Base-by-base conservation (phyloP, 2,797 vertebrate genomes). In the Danio choprae region DNA sequence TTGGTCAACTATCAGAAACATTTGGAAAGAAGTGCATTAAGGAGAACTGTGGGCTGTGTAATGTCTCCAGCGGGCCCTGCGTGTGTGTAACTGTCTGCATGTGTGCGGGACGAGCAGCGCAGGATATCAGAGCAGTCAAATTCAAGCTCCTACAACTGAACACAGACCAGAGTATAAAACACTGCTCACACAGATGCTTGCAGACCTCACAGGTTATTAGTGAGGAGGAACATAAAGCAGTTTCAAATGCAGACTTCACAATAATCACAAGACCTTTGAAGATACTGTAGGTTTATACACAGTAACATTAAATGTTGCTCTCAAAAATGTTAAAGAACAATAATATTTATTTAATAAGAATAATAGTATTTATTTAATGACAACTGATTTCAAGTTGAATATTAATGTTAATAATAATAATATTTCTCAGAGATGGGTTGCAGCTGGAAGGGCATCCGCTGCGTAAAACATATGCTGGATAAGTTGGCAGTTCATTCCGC, bases 41-140 rank as follows among this genome's bases (percentile, higher is more conserved):
- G 77, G 6, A 63, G 53, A 15, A 67, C 38, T 36, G 55, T 71
- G 63, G 60, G 65, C 48, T 50, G 50, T 62, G 65, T 81, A 72
- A 81, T 83, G 41, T 80, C 29, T 84, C 60, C 74, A 62, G 74
- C n/a, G 41, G 81, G 53, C 44, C 69, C 65, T 63, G 72, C 38
- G 72, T 71, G 69, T 71, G 76, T 43, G 74, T 86, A 87, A 87
- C 73, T 78, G 68, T 40, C 72, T 74, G 40, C 83, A 84, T 73
- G 62, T 87, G 84, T 81, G 72, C 48, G 74, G 51, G 51, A 67
- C 48, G 29, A 73, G 59, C 40, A 69, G 16, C 5, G 38, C 10
- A 55, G 68, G 50, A 18, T 6, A 68, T 51, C 46, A 69, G 46
- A 67, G 63, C 38, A 36, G 13, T 48, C 62, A 58, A 73, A 55